These are phyloP conservation scores for Ceyx erithaca DNA, from an alignment of 2,797 vertebrate genomes.

Conservation along the genomic window DNA sequence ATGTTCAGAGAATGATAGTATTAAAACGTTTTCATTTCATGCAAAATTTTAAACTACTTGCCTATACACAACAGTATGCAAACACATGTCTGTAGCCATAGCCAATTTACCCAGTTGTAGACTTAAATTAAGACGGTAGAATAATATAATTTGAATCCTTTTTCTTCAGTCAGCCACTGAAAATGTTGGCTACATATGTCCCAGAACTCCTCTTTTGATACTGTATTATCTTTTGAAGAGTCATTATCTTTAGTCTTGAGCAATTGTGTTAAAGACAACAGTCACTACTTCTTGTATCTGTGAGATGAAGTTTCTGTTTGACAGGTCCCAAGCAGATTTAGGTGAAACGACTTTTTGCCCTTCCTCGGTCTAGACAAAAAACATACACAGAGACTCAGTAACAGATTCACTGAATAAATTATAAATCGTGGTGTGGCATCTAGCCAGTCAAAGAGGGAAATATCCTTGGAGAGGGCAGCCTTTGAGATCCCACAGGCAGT, in stretches of 20 bases:
- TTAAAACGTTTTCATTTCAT: slow-evolving; percentile 26
- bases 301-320: slow-evolving; percentile 55
- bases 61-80: neutral
- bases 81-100: neutral
- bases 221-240: slow-evolving; percentile 35
- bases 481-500: neutral
- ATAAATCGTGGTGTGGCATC: neutral
- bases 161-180: slow-evolving; percentile 77
- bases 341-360: slow-evolving; percentile 61
- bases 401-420: neutral
- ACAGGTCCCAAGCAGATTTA: slow-evolving; percentile 23
- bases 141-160: slow-evolving; percentile 61
- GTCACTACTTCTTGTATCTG: slow-evolving; percentile 63
- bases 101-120: neutral
- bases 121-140: neutral
- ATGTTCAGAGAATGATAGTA: slow-evolving; percentile 27
- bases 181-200: slow-evolving; percentile 70
- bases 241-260: slow-evolving; percentile 70
- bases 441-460: neutral
- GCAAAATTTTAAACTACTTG: slow-evolving; percentile 6
- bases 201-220: slow-evolving; percentile 78
- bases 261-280: slow-evolving; percentile 56
- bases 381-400: slow-evolving; percentile 35
- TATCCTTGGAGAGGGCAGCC: neutral
- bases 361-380: slow-evolving; percentile 73